Evolutionary conservation across 2,113 vertebrate species (phyloP), one percentile per base, ranked within the genome.

Genomic region (Saiga tatarica): DNA sequence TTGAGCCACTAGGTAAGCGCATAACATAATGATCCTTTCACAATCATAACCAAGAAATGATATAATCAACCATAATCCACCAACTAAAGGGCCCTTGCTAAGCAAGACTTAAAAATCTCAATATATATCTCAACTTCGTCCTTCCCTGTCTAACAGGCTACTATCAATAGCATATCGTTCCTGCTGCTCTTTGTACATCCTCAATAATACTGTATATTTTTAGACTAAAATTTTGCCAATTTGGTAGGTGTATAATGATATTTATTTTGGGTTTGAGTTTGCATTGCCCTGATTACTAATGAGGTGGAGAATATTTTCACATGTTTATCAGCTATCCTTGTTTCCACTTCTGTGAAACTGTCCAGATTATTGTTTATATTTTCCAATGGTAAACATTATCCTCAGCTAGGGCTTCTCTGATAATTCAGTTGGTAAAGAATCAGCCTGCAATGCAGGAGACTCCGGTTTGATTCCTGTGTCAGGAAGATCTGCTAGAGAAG

Each of bases 201-300:
- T 92, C n/a, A 52, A 30, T 19, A 71, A 60, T 79, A 87, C 39
- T 39, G 62, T 47, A 82, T 89, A 71, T 91, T 97, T 97, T 95
- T 76, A 95, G 64, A 85, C 17, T 55, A 95, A 93, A 79, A 39
- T 47, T 92, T 89, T 96, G 86, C 60, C 85, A 94, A 50, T 91
- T 82, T 94, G 36, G 60, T 93, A 50, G 36, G 53, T 93, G 9
- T 86, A 89, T 95, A 97, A 89, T 28, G n/a, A 59, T 50, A 81
- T 94, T 95, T 95, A 94, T 96, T 91, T 98, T 88, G 92, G 36
- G 33, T 57, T 76, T 97, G 50, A 81, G 91, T 97, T 92, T 92
- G 52, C 88, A 97, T 91, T 83, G 33, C 88, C 21, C 60, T 96
- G 64, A 93, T 94, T 96, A 93, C 78, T 96, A 94, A 93, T 87